phyloP scores from a whole-genome alignment of 2,888 invertebrate genomes.

The Strigamia transsilvanica region DNA sequence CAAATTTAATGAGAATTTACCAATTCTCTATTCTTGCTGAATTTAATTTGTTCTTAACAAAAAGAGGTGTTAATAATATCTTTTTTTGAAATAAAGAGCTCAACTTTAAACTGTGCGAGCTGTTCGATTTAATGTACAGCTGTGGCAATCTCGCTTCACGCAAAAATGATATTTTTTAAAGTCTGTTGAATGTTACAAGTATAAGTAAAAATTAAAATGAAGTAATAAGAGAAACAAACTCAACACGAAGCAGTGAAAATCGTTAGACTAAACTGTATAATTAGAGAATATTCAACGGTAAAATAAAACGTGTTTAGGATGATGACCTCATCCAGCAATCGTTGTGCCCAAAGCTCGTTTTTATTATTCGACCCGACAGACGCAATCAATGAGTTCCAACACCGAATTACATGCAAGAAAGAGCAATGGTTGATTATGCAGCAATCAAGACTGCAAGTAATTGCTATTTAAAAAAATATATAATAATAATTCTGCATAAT shows the following conservation, averaged over 20 bases:
- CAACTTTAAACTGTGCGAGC: neutral
- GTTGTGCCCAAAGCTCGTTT: neutral
- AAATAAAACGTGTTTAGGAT: neutral
- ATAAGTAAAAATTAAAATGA: neutral
- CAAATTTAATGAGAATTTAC: neutral
- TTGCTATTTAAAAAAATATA: neutral
- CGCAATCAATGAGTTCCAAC: conserved; percentile 29
- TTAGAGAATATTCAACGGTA: conserved; percentile 20
- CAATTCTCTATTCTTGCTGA: neutral
- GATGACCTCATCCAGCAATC: neutral
- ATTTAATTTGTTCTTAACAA: neutral
- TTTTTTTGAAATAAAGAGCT: neutral
- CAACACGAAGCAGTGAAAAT: neutral
- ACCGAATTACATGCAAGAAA: conserved; percentile 13
- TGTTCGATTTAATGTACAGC: conserved; percentile 20
- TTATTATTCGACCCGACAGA: neutral
- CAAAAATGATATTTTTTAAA: neutral
- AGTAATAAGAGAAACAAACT: neutral
- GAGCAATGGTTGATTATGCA: conserved; percentile 13
- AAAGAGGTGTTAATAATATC: neutral
- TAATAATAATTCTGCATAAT: neutral
- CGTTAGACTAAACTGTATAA: neutral
- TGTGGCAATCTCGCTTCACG: neutral
- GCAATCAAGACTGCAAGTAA: neutral
- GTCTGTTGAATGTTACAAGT: neutral